Evolutionary conservation across 2,113 vertebrate genomes (phyloP).

Genomic region (Psephotus haematonotus): DNA sequence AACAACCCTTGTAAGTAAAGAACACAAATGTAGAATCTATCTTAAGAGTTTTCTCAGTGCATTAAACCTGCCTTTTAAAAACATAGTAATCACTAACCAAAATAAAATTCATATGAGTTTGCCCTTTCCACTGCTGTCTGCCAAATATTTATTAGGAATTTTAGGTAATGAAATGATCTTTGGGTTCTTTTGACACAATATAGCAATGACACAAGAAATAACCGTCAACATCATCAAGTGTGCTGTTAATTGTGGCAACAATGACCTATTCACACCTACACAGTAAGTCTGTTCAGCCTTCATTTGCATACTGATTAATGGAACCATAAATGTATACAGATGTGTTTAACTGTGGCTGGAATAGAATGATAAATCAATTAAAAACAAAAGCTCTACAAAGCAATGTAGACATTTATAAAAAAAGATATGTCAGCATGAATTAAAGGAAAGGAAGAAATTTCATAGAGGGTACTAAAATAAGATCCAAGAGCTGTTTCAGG

Average conservation of each 20-base stretch:
- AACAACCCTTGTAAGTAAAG: neutral
- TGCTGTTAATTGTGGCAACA: neutral
- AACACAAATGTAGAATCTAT: neutral
- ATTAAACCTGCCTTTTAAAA: constrained; percentile 49
- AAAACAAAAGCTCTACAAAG: neutral
- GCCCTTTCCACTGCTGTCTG: constrained; percentile 29
- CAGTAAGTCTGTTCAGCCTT: neutral
- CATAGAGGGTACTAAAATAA: neutral
- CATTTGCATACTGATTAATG: neutral
- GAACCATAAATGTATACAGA: neutral
- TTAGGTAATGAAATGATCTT: constrained; percentile 23
- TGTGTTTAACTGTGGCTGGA: neutral
- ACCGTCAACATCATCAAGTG: neutral
- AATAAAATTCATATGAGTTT: constrained; percentile 49
- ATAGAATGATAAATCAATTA: neutral
- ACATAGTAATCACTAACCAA: constrained; percentile 33
- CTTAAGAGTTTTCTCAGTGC: constrained; percentile 17
- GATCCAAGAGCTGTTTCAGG: neutral
- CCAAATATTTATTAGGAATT: constrained; percentile 40
- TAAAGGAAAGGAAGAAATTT: neutral
- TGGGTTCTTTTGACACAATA: neutral
- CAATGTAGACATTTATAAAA: neutral
- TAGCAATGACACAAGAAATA: neutral
- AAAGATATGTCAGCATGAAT: neutral
- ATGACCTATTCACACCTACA: neutral